Percentiles rank a stretch among this genome's conserved stretches.
Evolutionary conservation across 2,113 vertebrate species (phyloP).

Genomic region (Passer montanus): DNA sequence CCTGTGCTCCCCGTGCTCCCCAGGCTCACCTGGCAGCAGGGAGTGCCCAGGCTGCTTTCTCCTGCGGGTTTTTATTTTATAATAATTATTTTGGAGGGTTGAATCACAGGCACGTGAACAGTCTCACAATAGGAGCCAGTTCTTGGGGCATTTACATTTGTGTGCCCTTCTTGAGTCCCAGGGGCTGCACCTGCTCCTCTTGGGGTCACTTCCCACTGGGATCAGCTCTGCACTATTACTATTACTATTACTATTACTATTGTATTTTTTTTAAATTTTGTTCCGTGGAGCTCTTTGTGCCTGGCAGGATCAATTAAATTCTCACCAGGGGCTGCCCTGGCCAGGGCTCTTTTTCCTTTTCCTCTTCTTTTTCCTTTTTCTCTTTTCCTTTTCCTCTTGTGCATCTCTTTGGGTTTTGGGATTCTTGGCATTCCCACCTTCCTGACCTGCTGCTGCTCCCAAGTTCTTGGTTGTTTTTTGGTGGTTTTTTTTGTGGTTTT

Average conservation of each 20-base stretch:
- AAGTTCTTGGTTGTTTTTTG: background rate
- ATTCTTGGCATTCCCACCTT: background rate
- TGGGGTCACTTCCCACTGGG: background rate
- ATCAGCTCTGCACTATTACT: background rate
- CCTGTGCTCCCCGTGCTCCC: slow-evolving; percentile 4
- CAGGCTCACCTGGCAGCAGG: background rate
- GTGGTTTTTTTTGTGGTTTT: background rate
- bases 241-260: background rate
- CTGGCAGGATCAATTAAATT: slow-evolving; percentile 66
- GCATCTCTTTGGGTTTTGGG: background rate
- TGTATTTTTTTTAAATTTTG: too few relatives aligned
- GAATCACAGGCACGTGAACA: background rate
- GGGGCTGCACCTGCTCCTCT: slow-evolving; percentile 27
- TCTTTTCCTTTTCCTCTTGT: too few relatives aligned
- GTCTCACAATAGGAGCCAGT: background rate
- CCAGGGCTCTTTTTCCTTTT: too few relatives aligned
- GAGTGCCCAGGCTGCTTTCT: background rate
- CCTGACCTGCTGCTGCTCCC: background rate
- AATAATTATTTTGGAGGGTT: background rate
- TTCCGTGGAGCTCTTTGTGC: background rate
- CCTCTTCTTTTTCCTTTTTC: too few relatives aligned
- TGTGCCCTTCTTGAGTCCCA: background rate
- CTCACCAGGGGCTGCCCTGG: slow-evolving; percentile 24
- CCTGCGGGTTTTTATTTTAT: background rate
- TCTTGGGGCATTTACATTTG: background rate